phyloP scores from a whole-genome alignment of 2,113 vertebrate genomes.

The Pithys albifrons region DNA sequence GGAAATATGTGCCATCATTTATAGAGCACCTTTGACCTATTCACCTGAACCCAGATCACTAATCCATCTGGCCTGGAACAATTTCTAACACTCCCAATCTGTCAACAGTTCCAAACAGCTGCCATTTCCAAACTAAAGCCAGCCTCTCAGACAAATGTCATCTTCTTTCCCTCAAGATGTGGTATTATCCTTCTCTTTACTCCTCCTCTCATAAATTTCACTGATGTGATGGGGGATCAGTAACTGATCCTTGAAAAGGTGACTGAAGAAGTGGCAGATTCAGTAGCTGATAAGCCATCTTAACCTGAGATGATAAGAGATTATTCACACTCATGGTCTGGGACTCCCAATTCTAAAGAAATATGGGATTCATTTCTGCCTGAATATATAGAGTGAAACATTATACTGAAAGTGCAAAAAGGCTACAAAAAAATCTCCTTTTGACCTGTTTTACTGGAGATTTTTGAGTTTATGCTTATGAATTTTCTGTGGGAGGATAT shows the following conservation, averaged over 20 bases:
- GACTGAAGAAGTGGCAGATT: conserved; percentile 24
- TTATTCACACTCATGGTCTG: not conserved
- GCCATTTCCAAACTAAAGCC: conserved; percentile 38
- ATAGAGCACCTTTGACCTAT: conserved; percentile 32
- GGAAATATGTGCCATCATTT: conserved; percentile 22
- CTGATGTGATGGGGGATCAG: not conserved
- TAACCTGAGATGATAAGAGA: not conserved
- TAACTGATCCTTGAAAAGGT: not conserved
- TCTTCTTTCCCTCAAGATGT: conserved; percentile 1
- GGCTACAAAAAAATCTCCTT: not conserved
- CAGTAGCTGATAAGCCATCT: conserved; percentile 43
- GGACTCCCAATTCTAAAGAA: not conserved
- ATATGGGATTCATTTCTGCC: not conserved
- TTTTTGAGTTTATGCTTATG: not conserved
- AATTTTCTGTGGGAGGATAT: not conserved
- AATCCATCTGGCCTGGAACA: conserved; percentile 1
- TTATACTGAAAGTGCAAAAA: not conserved
- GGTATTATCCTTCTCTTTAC: not conserved
- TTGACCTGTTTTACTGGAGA: not conserved
- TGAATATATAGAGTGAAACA: not conserved
- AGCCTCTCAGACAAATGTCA: not conserved
- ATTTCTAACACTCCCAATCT: conserved; percentile 36
- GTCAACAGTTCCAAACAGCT: conserved; percentile 46
- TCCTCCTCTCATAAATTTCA: conserved; percentile 11
- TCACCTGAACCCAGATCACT: conserved; percentile 20